A percentile compares a stretch with the other conserved stretches of the same genome.
These are phyloP conservation scores for Falco naumanni DNA, from an alignment of 2,797 vertebrate genomes.

Conservation along the genomic window DNA sequence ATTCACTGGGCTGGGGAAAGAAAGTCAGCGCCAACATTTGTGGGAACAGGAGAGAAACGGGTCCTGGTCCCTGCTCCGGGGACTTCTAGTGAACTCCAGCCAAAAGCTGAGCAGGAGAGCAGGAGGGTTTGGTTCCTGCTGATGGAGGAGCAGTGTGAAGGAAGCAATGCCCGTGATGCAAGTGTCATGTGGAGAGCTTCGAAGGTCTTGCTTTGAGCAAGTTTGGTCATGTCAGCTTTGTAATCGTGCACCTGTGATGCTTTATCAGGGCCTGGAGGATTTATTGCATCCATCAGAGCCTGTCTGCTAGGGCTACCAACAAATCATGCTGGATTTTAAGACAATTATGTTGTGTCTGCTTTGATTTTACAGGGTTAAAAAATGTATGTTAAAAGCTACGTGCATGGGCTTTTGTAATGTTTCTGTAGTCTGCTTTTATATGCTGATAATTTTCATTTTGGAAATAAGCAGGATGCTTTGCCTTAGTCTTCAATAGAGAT, in stretches of 20 bases:
- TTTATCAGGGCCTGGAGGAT: background rate
- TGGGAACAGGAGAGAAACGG: fast-evolving
- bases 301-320: background rate
- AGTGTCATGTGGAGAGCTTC: fast-evolving
- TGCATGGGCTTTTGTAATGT: background rate
- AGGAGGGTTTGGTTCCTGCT: background rate
- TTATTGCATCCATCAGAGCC: background rate
- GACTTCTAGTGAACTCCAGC: background rate
- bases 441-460: background rate
- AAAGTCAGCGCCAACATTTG: background rate
- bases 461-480: background rate
- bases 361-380: background rate
- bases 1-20: background rate
- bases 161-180: fast-evolving
- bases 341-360: background rate
- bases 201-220: background rate
- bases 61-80: background rate
- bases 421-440: background rate
- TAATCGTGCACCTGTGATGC: background rate
- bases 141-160: background rate
- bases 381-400: background rate
- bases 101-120: background rate
- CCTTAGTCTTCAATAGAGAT: background rate
- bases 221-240: background rate
- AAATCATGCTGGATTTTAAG: background rate